Evolutionary conservation across 2,888 invertebrate genomes (phyloP).

Genomic region (Campoplex capitator): DNA sequence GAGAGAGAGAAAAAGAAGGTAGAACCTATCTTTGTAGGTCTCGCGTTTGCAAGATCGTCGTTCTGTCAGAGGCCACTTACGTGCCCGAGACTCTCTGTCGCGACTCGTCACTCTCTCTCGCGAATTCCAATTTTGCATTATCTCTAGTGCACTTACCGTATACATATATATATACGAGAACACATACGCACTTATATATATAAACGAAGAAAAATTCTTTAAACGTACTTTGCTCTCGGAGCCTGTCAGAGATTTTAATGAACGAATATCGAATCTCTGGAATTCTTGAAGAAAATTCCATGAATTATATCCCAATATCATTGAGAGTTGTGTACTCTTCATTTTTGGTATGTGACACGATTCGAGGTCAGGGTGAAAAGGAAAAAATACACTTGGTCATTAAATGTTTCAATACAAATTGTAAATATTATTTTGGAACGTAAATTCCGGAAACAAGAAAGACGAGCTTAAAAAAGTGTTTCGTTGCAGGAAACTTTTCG

Average conservation of each 20-base stretch:
- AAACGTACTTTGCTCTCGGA: not conserved
- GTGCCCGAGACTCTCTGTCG: slow-evolving; percentile 43
- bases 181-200: not conserved
- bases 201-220: not conserved
- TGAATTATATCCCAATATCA: not conserved
- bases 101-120: slow-evolving; percentile 48
- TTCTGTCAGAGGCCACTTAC: slow-evolving; percentile 60
- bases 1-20: slow-evolving; percentile 49
- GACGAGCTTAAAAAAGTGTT: not conserved
- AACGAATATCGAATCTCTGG: too few species aligned
- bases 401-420: not conserved
- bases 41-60: slow-evolving; percentile 52
- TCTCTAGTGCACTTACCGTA: not conserved
- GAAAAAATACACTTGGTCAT: not conserved
- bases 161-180: not conserved
- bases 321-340: not conserved
- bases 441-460: not conserved
- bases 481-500: not conserved
- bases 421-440: not conserved
- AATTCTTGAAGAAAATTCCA: not conserved
- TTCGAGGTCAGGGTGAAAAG: not conserved
- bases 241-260: not conserved
- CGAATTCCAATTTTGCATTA: slow-evolving; percentile 31
- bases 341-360: not conserved
- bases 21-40: slow-evolving; percentile 42